Percentiles rank a stretch among this genome's conserved stretches.
These are phyloP conservation scores for Heliothis peltigera DNA, from an alignment of 2,888 invertebrate genomes.

Conservation along the genomic window DNA sequence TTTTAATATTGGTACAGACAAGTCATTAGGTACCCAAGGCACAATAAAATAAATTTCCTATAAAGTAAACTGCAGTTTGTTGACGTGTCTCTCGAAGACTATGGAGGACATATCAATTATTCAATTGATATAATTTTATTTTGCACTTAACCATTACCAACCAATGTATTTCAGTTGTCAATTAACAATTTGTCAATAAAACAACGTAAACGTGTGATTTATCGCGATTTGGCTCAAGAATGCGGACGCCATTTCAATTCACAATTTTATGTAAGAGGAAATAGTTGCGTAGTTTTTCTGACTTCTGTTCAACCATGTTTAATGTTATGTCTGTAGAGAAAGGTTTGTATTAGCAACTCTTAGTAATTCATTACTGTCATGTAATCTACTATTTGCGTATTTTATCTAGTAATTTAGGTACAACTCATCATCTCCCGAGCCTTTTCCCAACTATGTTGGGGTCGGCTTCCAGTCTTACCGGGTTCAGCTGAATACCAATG, in stretches of 20 bases:
- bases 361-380: background rate
- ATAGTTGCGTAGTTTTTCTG: constrained; percentile 16
- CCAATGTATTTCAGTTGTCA: too few relatives aligned
- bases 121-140: constrained; percentile 11
- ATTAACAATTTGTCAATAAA: constrained; percentile 23
- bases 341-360: constrained; percentile 8
- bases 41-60: background rate
- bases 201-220: constrained; percentile 13
- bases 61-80: too few relatives aligned
- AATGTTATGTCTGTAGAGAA: constrained; percentile 5
- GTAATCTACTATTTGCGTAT: too few relatives aligned
- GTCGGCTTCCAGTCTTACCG: too few relatives aligned
- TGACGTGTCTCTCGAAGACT: background rate
- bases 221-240: constrained; percentile 16
- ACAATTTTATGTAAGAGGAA: constrained; percentile 38
- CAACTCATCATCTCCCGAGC: too few relatives aligned
- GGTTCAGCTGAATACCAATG: too few relatives aligned
- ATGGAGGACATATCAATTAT: background rate
- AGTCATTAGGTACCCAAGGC: too few relatives aligned
- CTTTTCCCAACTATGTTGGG: too few relatives aligned
- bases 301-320: constrained; percentile 6
- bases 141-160: constrained; percentile 4
- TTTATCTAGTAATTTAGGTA: too few relatives aligned
- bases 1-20: too few relatives aligned
- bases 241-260: constrained; percentile 42